phyloP scores from a whole-genome alignment of 1,140 invertebrate species.

The Bombus waltoni region DNA sequence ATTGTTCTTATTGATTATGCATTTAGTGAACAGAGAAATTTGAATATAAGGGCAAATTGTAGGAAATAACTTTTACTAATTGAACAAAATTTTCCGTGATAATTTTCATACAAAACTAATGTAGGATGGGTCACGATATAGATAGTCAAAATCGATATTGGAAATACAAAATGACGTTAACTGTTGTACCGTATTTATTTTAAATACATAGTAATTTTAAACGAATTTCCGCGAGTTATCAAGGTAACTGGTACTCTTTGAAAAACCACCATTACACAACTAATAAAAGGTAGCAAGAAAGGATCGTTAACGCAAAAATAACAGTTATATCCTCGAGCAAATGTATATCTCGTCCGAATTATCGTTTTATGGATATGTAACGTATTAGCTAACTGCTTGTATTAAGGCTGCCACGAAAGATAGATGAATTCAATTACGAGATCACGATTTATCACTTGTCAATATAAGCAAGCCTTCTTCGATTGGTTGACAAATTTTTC shows the following conservation, averaged over 20 bases:
- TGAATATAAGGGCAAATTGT: not conserved
- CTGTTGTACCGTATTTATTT: not conserved
- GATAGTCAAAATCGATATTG: not conserved
- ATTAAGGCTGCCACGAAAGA: not conserved
- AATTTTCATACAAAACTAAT: not conserved
- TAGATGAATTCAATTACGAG: not conserved
- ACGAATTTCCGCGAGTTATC: not conserved
- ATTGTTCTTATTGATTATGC: not conserved
- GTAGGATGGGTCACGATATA: no score
- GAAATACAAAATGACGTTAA: no score
- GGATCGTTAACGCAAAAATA: not conserved
- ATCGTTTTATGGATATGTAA: conserved; percentile 19
- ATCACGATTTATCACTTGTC: not conserved
- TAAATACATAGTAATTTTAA: not conserved
- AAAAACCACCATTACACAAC: not conserved
- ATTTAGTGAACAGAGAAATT: not conserved
- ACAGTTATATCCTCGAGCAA: not conserved
- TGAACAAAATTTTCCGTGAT: not conserved
- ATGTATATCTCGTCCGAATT: conserved; percentile 5
- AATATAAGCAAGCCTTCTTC: not conserved
- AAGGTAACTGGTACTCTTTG: conserved; percentile 6
- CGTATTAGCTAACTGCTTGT: conserved; percentile 9
- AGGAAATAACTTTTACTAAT: not conserved
- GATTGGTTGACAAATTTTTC: conserved; percentile 1
- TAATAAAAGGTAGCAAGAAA: not conserved